These are phyloP conservation scores for Acyrthosiphon pisum DNA, from an alignment of 1,140 invertebrate genomes.

Conservation along the genomic window DNA sequence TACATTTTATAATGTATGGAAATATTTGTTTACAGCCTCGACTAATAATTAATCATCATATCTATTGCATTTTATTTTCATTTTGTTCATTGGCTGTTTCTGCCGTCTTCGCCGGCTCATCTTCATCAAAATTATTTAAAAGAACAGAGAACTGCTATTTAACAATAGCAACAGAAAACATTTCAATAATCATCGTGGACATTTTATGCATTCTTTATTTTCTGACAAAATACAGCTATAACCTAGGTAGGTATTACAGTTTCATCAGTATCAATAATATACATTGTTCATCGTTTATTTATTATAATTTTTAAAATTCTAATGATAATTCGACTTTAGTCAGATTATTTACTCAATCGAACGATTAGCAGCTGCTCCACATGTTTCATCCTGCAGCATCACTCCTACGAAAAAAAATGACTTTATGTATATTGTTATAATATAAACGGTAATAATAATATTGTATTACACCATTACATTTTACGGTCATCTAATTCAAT, in stretches of 20 bases:
- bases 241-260: background rate
- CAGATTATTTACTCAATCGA: background rate
- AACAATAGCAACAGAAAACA: background rate
- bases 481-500: background rate
- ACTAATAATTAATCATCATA: background rate
- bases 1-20: too few species aligned
- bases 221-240: background rate
- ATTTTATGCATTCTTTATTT: background rate
- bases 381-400: too few species aligned
- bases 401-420: too few species aligned
- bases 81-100: background rate
- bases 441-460: background rate
- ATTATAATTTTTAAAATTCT: background rate
- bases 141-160: background rate
- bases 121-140: background rate
- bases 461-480: background rate
- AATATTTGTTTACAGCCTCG: background rate
- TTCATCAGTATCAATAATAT: background rate
- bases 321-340: background rate
- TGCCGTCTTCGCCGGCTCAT: background rate
- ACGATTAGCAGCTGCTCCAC: background rate
- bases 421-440: background rate
- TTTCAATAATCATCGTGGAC: background rate
- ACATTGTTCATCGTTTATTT: background rate
- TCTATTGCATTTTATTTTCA: background rate